Evolutionary conservation across 2,113 vertebrate genomes (phyloP).

Genomic region (Siniperca knerii): DNA sequence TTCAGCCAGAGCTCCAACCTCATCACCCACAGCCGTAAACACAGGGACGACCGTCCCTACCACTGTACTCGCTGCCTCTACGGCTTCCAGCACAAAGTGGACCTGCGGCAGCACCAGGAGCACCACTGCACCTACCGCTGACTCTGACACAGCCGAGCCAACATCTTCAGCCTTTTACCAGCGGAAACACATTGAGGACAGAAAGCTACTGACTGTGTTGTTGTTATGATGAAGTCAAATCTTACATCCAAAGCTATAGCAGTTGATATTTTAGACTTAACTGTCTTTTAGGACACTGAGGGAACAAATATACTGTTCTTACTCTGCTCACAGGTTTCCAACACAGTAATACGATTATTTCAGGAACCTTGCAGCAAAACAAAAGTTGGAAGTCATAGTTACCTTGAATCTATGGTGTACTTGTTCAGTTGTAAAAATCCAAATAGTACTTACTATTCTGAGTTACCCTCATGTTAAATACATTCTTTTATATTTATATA

Average conservation of each 20-base stretch:
- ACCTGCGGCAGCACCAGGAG: constrained; percentile 70
- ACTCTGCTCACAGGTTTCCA: background rate
- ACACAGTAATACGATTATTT: background rate
- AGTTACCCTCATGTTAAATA: background rate
- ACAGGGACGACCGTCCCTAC: constrained; percentile 70
- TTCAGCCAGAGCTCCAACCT: constrained; percentile 88
- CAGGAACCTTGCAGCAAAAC: background rate
- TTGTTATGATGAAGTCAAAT: background rate
- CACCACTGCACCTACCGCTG: constrained; percentile 56
- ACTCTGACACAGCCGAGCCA: background rate
- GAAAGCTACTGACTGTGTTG: constrained; percentile 9
- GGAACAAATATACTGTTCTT: background rate
- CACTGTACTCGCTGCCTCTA: constrained; percentile 68
- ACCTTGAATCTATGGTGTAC: background rate
- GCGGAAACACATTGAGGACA: background rate
- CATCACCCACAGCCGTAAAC: constrained; percentile 85
- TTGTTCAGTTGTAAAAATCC: background rate
- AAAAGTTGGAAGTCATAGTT: background rate
- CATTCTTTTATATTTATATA: background rate
- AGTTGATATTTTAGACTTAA: background rate
- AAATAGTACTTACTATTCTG: background rate
- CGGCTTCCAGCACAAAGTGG: constrained; percentile 63
- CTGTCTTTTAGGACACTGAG: background rate
- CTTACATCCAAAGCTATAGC: background rate
- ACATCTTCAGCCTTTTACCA: background rate